phyloP scores from a whole-genome alignment of 2,888 invertebrate species.

The Mystacides longicornis region DNA sequence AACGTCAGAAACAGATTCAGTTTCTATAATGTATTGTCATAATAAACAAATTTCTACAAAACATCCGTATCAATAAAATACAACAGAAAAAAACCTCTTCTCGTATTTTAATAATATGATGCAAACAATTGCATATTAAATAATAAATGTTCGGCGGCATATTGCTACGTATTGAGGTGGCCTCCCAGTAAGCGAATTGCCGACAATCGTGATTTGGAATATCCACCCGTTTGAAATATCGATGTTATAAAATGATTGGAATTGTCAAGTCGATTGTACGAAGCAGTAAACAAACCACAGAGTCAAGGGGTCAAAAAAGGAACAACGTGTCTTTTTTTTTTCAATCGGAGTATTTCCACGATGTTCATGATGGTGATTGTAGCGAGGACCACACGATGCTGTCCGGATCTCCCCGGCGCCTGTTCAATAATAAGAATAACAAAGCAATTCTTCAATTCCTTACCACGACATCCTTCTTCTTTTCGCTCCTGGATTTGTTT shows the following conservation, averaged over 20 bases:
- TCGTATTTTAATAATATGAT: no score
- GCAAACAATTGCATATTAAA: conserved; percentile 1
- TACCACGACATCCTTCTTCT: no score
- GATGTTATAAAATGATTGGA: conserved; percentile 20
- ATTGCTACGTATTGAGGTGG: not conserved
- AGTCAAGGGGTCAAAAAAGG: conserved; percentile 7
- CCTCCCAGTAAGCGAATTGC: conserved; percentile 9
- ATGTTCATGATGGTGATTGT: conserved; percentile 8
- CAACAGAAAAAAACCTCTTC: not conserved
- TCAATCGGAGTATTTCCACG: conserved; percentile 12
- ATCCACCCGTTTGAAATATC: conserved; percentile 12
- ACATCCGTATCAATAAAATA: no score
- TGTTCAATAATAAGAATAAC: no score
- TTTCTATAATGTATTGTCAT: not conserved
- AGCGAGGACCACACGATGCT: not conserved
- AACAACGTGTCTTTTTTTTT: conserved; percentile 16
- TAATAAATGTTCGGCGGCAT: not conserved
- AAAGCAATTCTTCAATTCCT: no score
- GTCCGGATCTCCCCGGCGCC: no score
- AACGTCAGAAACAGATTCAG: no score
- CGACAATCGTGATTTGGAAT: conserved; percentile 21
- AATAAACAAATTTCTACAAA: not conserved
- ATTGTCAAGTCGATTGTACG: conserved; percentile 11
- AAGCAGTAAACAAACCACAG: conserved; percentile 5
- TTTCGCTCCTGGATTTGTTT: no score